phyloP scores from a whole-genome alignment of 2,113 vertebrate species.

The Monarcha castaneiventris region DNA sequence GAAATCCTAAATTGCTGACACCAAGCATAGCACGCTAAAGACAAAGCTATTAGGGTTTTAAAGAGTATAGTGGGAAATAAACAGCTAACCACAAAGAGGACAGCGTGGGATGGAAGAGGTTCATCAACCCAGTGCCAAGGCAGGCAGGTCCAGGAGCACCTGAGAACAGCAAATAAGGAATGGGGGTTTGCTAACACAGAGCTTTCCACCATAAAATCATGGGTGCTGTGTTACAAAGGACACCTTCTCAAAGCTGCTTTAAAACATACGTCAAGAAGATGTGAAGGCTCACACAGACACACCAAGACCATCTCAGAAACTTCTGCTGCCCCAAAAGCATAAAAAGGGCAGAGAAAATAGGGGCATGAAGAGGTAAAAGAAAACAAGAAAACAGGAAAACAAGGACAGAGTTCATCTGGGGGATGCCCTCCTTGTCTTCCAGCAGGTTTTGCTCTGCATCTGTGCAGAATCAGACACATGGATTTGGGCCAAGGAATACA shows the following conservation, averaged over 20 bases:
- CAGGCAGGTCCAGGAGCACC: neutral
- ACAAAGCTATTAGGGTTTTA: neutral
- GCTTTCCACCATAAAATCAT: neutral
- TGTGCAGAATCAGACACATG: neutral
- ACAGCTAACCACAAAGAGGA: neutral
- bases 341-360: neutral
- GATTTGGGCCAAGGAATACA: neutral
- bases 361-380: neutral
- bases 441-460: neutral
- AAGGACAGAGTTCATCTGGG: neutral
- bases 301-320: neutral
- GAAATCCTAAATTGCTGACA: neutral
- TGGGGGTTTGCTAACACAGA: neutral
- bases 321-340: neutral
- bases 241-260: neutral
- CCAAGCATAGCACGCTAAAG: neutral
- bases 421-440: neutral
- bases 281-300: neutral
- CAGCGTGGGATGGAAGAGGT: neutral
- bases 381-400: neutral
- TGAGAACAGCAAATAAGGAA: neutral
- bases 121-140: rapidly evolving
- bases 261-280: neutral
- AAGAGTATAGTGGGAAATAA: neutral
- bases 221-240: neutral